Conservation (phyloP, 1,140 invertebrate genomes). For the Melitaea cinxia region DNA sequence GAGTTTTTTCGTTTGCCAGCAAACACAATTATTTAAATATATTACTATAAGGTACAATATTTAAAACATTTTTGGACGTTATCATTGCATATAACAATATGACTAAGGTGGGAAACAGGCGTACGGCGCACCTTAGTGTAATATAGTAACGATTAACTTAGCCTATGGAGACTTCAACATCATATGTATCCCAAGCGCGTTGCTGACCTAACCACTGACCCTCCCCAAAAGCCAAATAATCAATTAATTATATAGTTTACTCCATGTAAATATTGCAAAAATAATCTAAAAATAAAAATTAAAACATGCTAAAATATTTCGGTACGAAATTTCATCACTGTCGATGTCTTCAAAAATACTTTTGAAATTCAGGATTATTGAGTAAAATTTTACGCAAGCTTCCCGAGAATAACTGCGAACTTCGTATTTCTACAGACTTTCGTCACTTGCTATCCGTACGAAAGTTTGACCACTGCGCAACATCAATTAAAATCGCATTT, state of each 20-base stretch:
- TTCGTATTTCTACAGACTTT: slow-evolving; percentile 21
- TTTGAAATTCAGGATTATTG: not conserved
- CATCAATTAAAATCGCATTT: slow-evolving; percentile 80
- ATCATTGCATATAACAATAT: no score
- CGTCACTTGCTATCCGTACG: slow-evolving; percentile 38
- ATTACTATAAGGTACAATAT: no score
- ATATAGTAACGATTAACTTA: no score
- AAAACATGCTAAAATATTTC: not conserved
- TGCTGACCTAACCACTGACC: no score
- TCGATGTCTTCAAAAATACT: not conserved
- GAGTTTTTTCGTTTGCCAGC: no score
- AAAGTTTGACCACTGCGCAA: slow-evolving; percentile 46
- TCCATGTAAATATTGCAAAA: not conserved
- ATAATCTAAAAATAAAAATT: not conserved
- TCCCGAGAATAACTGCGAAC: not conserved
- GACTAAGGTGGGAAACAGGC: no score
- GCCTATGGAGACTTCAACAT: no score
- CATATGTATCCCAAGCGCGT: no score
- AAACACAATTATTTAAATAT: no score
- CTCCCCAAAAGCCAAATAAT: no score
- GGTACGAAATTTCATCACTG: not conserved
- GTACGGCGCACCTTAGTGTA: no score
- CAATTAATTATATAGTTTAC: not conserved
- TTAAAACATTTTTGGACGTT: no score
- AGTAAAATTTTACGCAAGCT: not conserved